phyloP scores from a whole-genome alignment of 2,113 vertebrate genomes.

The Brachypodius melanocephalos region DNA sequence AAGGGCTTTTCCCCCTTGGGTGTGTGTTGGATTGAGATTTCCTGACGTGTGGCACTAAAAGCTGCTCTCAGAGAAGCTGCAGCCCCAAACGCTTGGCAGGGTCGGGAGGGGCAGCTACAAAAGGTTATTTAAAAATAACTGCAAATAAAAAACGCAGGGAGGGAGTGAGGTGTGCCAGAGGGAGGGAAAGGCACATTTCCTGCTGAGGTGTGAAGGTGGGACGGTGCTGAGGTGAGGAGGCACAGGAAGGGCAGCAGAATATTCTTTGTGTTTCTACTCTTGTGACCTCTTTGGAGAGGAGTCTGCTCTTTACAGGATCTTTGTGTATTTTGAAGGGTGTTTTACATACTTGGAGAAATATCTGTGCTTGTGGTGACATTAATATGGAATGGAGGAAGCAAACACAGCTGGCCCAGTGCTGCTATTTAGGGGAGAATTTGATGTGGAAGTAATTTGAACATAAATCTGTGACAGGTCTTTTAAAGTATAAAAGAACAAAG shows the following conservation, averaged over 20 bases:
- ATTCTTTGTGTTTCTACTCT: background rate
- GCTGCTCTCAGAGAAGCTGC: background rate
- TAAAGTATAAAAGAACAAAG: background rate
- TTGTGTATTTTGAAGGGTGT: background rate
- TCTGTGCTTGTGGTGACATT: background rate
- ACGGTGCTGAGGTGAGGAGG: background rate
- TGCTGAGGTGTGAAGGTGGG: fast-evolving
- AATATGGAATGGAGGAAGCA: background rate
- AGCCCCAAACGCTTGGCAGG: background rate
- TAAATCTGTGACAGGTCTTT: background rate
- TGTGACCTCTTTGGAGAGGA: background rate
- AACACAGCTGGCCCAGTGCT: background rate
- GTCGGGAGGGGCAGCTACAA: background rate
- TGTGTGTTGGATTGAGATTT: fast-evolving
- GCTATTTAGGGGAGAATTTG: constrained; percentile 16
- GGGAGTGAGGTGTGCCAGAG: background rate
- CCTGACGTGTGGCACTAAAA: background rate
- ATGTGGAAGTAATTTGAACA: background rate
- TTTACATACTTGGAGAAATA: background rate
- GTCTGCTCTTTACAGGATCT: background rate
- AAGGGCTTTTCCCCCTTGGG: background rate
- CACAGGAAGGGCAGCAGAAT: background rate
- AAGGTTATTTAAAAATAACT: background rate
- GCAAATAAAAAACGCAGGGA: background rate
- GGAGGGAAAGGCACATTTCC: background rate